Evolutionary conservation across 2,113 vertebrate genomes (phyloP), one percentile per base, ranked within the genome.

Genomic region (Peromyscus maniculatus): DNA sequence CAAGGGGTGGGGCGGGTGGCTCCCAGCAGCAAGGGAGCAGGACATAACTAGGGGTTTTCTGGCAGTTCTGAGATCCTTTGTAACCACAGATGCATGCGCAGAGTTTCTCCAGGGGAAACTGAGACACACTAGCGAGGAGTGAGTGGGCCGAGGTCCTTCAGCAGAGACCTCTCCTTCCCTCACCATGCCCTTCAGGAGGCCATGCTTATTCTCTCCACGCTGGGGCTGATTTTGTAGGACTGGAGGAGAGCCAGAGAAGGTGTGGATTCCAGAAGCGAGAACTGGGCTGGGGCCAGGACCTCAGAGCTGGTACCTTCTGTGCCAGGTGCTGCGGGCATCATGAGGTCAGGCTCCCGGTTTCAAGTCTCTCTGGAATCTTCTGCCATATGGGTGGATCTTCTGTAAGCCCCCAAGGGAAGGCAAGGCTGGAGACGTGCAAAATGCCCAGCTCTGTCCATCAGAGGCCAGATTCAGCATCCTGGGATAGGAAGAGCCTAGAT

Each of bases 261-360:
- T 93, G 96, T 97, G 91, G 96, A 95, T 84, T 95, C 91, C 55
- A 91, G 97, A 96, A 96, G 93, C 94, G 92, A 95, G 92, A 97
- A 87, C 95, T 96, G 97, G 97, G 82, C 86, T 39, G 33, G n/a
- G 82, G 95, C 97, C 98, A 98, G 96, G 74, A 55, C 71, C 67
- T 83, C 91, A 95, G 96, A 95, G 74, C 89, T 91, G 90, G 92
- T 93, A 74, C 86, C 93, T 92, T 97, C 71, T 72, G 96, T 97
- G 96, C 96, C 96, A 97, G 98, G 74, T 1, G 57, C 96, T 98
- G 93, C 57, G 16, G 96, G 96, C 97, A 94, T 49, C 97, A 92
- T 93, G 96, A 98, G 91, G 89, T 96, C 96, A 97, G 98, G 74
- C 49, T 89, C 86, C 75, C 55, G 83, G 94, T 91, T 97, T 96